A percentile compares a stretch with the other conserved stretches of the same genome.
These are phyloP conservation scores for Halocaridina rubra DNA, from an alignment of 2,888 invertebrate species.

Conservation along the genomic window DNA sequence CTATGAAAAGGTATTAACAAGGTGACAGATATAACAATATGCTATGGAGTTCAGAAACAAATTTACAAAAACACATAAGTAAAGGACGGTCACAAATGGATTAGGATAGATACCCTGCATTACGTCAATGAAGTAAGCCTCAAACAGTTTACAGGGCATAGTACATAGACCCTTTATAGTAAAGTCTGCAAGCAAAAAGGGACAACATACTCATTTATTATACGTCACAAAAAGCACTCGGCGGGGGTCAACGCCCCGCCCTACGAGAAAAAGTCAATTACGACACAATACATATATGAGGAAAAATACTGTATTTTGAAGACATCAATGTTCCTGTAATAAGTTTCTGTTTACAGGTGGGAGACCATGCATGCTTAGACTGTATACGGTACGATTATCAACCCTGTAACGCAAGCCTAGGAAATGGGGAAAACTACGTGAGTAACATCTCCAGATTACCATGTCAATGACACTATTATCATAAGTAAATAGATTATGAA, in stretches of 20 bases:
- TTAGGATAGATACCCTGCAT: conserved; percentile 63
- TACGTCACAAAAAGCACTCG: conserved; percentile 47
- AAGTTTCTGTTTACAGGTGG: conserved; percentile 9
- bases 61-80: background rate
- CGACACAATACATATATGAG: background rate
- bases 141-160: conserved; percentile 64
- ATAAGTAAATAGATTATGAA: too few relatives aligned
- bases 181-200: conserved; percentile 63
- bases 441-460: background rate
- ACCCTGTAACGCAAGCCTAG: conserved; percentile 32
- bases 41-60: too few relatives aligned
- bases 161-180: conserved; percentile 64
- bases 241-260: conserved; percentile 17
- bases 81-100: conserved; percentile 12
- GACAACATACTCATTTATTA: conserved; percentile 39
- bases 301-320: conserved; percentile 8
- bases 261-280: conserved; percentile 34
- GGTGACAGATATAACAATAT: too few relatives aligned
- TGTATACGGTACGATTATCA: background rate
- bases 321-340: conserved; percentile 29
- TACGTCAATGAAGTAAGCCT: conserved; percentile 64
- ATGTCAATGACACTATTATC: background rate
- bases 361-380: conserved; percentile 29
- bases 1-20: too few relatives aligned
- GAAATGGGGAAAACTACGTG: background rate